A percentile compares a stretch with the other conserved stretches of the same genome.
phyloP scores from a whole-genome alignment of 2,797 vertebrate genomes.

The Linurgus olivaceus region DNA sequence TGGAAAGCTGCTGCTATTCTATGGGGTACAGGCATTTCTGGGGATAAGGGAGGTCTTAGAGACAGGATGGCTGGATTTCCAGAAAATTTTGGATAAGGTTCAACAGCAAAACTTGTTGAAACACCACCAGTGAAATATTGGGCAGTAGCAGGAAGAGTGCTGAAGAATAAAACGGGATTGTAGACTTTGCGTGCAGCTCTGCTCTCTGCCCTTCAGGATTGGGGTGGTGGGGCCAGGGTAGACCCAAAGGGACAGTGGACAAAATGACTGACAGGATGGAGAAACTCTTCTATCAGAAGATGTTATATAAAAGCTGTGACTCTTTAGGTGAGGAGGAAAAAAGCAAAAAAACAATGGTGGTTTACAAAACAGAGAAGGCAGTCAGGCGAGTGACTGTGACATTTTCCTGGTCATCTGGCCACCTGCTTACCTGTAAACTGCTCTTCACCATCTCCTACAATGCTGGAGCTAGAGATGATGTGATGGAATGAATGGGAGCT shows the following conservation, averaged over 20 bases:
- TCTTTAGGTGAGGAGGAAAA: neutral
- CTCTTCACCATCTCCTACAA: neutral
- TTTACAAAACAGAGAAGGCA: neutral
- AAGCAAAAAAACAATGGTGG: neutral
- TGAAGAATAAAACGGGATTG: neutral
- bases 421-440: neutral
- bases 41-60: neutral
- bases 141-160: neutral
- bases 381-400: fast-evolving
- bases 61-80: neutral
- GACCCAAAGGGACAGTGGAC: neutral
- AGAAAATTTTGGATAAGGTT: neutral
- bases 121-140: neutral
- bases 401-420: neutral
- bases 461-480: neutral
- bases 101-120: neutral
- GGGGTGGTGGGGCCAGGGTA: fast-evolving
- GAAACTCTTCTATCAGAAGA: neutral
- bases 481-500: fast-evolving
- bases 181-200: neutral
- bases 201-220: neutral
- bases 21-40: neutral
- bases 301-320: neutral
- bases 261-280: neutral
- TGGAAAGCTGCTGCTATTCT: neutral